phyloP scores from a whole-genome alignment of 2,797 vertebrate genomes.

The Muraenolepis orangiensis region DNA sequence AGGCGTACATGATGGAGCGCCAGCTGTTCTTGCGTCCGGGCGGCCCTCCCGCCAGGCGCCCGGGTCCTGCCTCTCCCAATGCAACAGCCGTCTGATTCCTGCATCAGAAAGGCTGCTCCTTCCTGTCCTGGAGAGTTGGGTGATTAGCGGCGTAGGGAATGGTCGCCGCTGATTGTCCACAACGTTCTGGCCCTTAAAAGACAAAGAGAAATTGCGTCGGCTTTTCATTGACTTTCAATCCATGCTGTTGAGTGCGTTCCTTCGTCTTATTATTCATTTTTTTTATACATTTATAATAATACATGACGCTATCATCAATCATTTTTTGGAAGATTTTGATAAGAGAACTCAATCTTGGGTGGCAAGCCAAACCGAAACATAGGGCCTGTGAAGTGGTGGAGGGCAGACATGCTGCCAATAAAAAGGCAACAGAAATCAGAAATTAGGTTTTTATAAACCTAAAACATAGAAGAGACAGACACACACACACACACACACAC shows the following conservation, averaged over 20 bases:
- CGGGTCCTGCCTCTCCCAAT: too few relatives aligned
- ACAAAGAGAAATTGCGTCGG: too few relatives aligned
- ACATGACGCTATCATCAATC: not conserved
- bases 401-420: too few relatives aligned
- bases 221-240: not conserved
- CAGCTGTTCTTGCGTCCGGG: constrained; percentile 57
- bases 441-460: not conserved
- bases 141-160: not conserved
- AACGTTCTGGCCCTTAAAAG: too few relatives aligned
- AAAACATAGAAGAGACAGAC: not conserved
- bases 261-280: too few relatives aligned
- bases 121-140: not conserved
- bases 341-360: too few relatives aligned
- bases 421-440: not conserved
- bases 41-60: constrained; percentile 29
- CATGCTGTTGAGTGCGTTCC: too few relatives aligned
- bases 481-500: constrained; percentile 10
- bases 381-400: too few relatives aligned
- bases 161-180: not conserved
- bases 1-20: constrained; percentile 41
- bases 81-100: constrained; percentile 27
- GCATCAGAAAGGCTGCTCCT: not conserved
- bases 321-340: too few relatives aligned
- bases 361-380: too few relatives aligned
- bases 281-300: too few relatives aligned